Percentiles rank a stretch among this genome's conserved stretches.
These are phyloP conservation scores for Coregonus ussuriensis DNA, from an alignment of 2,797 vertebrate genomes.

Conservation along the genomic window DNA sequence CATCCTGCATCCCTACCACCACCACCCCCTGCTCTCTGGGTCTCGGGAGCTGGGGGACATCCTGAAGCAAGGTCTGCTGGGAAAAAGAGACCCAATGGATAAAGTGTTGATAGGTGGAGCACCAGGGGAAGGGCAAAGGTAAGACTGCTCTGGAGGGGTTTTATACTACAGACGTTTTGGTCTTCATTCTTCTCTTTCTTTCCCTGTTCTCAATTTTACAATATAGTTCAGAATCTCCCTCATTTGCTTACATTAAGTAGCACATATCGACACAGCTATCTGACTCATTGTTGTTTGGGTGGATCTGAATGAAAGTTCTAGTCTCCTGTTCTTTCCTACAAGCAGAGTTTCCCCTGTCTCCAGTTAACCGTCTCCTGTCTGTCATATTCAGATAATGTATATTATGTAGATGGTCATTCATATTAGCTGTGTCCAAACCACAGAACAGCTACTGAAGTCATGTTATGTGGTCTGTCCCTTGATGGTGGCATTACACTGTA, in stretches of 20 bases:
- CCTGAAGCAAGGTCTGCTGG: slow-evolving; percentile 55
- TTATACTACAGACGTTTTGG: slow-evolving; percentile 35
- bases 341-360: slow-evolving; percentile 49
- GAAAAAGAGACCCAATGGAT: slow-evolving; percentile 48
- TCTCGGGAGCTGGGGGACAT: slow-evolving; percentile 43
- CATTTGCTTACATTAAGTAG: slow-evolving; percentile 61
- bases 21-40: slow-evolving; percentile 46
- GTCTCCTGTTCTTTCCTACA: slow-evolving; percentile 68
- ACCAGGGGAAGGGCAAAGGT: slow-evolving; percentile 67
- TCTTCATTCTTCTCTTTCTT: slow-evolving; percentile 36
- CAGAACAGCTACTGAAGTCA: background rate
- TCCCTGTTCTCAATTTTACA: slow-evolving; percentile 50
- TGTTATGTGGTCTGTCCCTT: background rate
- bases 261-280: slow-evolving; percentile 28
- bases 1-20: slow-evolving; percentile 57
- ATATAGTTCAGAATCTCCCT: slow-evolving; percentile 51
- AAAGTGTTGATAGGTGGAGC: slow-evolving; percentile 24
- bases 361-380: slow-evolving; percentile 52
- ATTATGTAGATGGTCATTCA: background rate
- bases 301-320: slow-evolving; percentile 36
- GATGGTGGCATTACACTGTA: background rate
- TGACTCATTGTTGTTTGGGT: slow-evolving; percentile 64
- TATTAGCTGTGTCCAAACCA: background rate
- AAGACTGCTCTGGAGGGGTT: slow-evolving; percentile 35
- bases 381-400: slow-evolving; percentile 15